Percentiles rank a stretch among this genome's conserved stretches.
Evolutionary conservation across 2,797 vertebrate genomes (phyloP).

Genomic region (Alfaro cultratus): DNA sequence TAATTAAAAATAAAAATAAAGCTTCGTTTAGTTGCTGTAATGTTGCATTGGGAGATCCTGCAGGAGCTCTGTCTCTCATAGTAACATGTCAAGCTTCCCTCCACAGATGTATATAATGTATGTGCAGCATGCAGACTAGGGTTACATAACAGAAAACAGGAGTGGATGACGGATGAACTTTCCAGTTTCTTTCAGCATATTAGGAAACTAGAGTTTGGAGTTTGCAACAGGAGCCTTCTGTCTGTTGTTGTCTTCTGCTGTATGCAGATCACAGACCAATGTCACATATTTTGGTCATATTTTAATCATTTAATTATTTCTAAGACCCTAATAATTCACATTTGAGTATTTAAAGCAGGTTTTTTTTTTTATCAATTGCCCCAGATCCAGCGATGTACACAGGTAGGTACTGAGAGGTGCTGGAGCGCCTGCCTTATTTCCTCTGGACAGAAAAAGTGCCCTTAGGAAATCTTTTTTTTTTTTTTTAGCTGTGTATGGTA

Average conservation of each 20-base stretch:
- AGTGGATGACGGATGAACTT: neutral
- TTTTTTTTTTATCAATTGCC: too few species aligned
- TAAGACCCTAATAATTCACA: too few species aligned
- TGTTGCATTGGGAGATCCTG: neutral
- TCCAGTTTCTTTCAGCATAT: neutral
- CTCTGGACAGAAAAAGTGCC: too few species aligned
- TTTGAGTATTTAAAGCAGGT: too few species aligned
- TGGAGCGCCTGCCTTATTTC: too few species aligned
- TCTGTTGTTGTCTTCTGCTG: neutral
- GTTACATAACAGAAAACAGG: slow-evolving; percentile 22
- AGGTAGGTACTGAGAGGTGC: too few species aligned
- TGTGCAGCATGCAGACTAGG: neutral
- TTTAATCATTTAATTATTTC: too few species aligned
- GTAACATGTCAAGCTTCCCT: neutral
- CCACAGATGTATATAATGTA: slow-evolving; percentile 8
- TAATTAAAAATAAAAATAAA: neutral
- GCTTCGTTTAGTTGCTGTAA: neutral
- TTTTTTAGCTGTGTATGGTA: too few species aligned
- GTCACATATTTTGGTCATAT: too few species aligned
- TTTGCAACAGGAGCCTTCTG: neutral
- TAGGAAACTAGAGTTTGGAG: neutral
- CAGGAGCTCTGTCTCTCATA: neutral
- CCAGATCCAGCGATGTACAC: too few species aligned
- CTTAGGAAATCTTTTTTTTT: too few species aligned
- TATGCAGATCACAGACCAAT: too few species aligned